Evolutionary conservation across 2,113 vertebrate species (phyloP), one percentile per base, ranked within the genome.

Genomic region (Daboia siamensis): DNA sequence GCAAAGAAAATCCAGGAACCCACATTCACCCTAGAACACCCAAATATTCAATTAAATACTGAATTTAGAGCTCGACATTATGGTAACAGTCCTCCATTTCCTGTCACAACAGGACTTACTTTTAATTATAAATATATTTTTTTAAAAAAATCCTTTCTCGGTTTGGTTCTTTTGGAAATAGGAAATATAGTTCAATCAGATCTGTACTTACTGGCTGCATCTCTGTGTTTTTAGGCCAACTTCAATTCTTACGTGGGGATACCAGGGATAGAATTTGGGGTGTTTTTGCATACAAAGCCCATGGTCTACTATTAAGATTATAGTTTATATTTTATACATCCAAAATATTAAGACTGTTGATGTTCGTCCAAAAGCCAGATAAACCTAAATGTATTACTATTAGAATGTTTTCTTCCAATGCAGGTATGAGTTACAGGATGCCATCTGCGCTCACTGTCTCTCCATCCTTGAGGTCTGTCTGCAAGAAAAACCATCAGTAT

Each of bases 371-470:
- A 52, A 89, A 12, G 7, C 46, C 88, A 92, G n/a, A 17, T 52
- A 80, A 61, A 85, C 2, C 2, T 13, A 92, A 85, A 46, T 17
- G 29, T 74, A 57, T 59, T 90, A 48, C 26, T 86, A 13, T 85
- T 89, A 57, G 23, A 85, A 57, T 84, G 20, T 51, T 54, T 26
- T 92, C 46, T 85, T 92, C 46, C 48, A 86, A 59, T 52, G 10
- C 87, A 85, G 54, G 55, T 89, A 89, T 57, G 46, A 52, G 29
- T 89, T 90, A 88, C 80, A 90, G 55, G 74, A 90, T 86, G 56
- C 44, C n/a, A 90, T 33, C 69, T 86, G 88, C 64, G n/a, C 26
- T 86, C 56, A 85, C 21, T 61, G 74, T 29, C 29, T 92, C 88
- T 86, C 74, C 56, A 86, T 59, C 29, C 44, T 39, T 86, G 39